Percentiles rank a stretch among this genome's conserved stretches.
These are phyloP conservation scores for Sinopyrophorus schimmeli DNA, from an alignment of 2,888 invertebrate species.

Conservation along the genomic window DNA sequence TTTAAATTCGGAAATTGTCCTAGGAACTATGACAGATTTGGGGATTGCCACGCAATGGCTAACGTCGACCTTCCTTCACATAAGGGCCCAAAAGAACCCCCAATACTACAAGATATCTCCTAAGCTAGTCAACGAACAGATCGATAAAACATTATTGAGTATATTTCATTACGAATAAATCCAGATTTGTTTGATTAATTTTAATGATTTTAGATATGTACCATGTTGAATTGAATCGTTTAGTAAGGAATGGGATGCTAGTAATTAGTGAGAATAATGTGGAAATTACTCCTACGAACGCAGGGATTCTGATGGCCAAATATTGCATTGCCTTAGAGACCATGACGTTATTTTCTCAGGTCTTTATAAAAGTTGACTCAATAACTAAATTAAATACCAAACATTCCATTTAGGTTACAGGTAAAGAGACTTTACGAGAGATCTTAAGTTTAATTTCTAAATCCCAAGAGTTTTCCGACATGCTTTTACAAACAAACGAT, in stretches of 20 bases:
- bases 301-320: conserved; percentile 72
- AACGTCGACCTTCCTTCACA: conserved; percentile 74
- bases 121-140: conserved; percentile 59
- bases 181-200: too few species aligned
- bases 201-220: conserved; percentile 71
- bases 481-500: conserved; percentile 70
- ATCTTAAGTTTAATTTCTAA: conserved; percentile 61
- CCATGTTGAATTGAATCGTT: conserved; percentile 68
- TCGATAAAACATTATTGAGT: conserved; percentile 73
- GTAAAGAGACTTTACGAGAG: conserved; percentile 61
- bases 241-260: conserved; percentile 67
- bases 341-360: conserved; percentile 71
- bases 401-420: conserved; percentile 65
- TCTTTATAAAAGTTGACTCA: too few species aligned
- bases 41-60: conserved; percentile 77
- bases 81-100: conserved; percentile 72
- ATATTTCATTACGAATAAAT: too few species aligned
- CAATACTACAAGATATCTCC: conserved; percentile 66
- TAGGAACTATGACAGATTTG: conserved; percentile 72
- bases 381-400: too few species aligned
- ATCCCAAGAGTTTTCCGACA: conserved; percentile 70
- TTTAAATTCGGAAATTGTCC: conserved; percentile 77
- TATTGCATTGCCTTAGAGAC: conserved; percentile 73
- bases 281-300: conserved; percentile 64
- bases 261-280: conserved; percentile 60